A percentile compares a stretch with the other conserved stretches of the same genome.
Conservation (phyloP, 2,113 vertebrate genomes). For the Benitochromis conjunctus region DNA sequence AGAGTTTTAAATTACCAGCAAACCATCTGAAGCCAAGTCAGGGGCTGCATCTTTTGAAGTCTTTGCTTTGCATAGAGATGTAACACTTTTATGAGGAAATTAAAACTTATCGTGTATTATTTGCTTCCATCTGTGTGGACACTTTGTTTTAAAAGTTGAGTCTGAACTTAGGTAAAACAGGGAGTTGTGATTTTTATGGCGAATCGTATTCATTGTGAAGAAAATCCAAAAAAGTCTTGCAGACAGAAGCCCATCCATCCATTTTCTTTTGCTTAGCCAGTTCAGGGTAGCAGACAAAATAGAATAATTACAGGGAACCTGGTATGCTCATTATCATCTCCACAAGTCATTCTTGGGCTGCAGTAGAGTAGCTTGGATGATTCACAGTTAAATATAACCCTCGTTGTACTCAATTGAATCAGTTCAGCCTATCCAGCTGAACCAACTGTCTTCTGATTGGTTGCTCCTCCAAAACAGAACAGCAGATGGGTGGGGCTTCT, state of each 20-base stretch:
- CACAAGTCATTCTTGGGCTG: neutral
- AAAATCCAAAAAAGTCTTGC: neutral
- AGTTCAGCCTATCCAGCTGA: neutral
- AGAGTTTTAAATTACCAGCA: neutral
- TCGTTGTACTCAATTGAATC: too few species aligned
- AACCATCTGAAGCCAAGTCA: neutral
- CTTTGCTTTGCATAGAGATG: neutral
- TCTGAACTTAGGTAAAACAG: neutral
- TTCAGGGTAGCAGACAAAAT: neutral
- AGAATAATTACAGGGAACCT: neutral
- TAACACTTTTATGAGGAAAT: slow-evolving; percentile 33
- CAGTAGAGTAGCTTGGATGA: neutral
- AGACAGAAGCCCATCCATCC: neutral
- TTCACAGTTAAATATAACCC: neutral
- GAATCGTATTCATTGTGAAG: neutral
- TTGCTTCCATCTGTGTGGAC: neutral
- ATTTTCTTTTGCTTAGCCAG: neutral
- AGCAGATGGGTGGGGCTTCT: neutral
- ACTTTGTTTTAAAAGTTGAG: neutral
- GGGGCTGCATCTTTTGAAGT: neutral
- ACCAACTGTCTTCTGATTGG: neutral
- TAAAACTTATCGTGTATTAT: neutral
- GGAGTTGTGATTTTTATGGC: neutral
- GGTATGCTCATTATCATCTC: neutral
- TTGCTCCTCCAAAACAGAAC: neutral